Conservation (phyloP, 2,113 vertebrate genomes). For the Etia nguti region DNA sequence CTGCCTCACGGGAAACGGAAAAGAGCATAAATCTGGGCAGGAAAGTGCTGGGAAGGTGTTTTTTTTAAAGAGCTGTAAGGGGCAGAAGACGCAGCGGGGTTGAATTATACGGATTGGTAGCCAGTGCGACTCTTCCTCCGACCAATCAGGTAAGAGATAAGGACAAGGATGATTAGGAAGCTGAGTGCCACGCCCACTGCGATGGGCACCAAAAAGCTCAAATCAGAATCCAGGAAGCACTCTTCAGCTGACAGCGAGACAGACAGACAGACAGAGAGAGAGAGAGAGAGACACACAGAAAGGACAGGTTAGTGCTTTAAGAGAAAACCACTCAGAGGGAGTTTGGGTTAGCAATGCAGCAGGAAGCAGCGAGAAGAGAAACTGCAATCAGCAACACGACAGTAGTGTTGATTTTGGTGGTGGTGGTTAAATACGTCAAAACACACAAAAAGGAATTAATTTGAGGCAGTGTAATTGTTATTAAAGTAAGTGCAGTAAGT, state of each 20-base stretch:
- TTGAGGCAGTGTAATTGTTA: not conserved
- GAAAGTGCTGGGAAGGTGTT: not conserved
- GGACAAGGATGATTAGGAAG: constrained; percentile 94
- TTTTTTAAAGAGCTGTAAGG: not conserved
- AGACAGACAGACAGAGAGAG: constrained; percentile 30
- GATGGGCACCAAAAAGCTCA: constrained; percentile 96
- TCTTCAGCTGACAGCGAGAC: constrained; percentile 83
- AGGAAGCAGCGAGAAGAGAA: not conserved
- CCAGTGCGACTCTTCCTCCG: constrained; percentile 91
- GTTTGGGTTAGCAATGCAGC: not conserved
- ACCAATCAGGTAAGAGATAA: constrained; percentile 94
- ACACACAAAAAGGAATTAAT: not conserved
- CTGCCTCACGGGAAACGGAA: not conserved
- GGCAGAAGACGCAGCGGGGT: not conserved
- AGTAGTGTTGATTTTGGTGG: not conserved
- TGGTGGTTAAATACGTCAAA: not conserved
- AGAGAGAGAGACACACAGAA: constrained; percentile 35
- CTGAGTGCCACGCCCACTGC: constrained; percentile 88
- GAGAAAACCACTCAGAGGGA: not conserved
- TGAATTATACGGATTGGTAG: constrained; percentile 88
- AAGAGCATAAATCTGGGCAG: constrained; percentile 1
- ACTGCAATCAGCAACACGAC: not conserved
- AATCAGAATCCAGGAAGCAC: constrained; percentile 94
- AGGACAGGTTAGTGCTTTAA: constrained; percentile 30
- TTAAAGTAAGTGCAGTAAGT: not conserved